Evolutionary conservation across 2,797 vertebrate species (phyloP), one percentile per base, ranked within the genome.

Genomic region (Pipistrellus nathusii): DNA sequence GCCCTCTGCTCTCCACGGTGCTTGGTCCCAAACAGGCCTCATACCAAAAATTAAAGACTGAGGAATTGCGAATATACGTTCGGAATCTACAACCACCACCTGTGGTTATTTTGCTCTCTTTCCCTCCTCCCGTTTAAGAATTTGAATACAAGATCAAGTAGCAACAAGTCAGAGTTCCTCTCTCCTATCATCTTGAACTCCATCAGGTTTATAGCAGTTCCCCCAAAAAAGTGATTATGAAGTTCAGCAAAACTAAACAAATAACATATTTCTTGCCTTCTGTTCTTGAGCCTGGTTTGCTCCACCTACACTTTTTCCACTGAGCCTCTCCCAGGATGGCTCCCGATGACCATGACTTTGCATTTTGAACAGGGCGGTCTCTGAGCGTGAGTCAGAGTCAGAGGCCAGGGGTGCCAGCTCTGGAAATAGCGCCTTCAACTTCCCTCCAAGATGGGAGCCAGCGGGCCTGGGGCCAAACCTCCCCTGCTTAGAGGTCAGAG

Each of bases 301-400:
- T 66, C 32, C 11, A 27, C 91, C 59, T 53, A 87, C 62, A 75
- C n/a, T 55, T 73, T 78, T 89, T 59, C 88, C 87, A 87, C 46
- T 10, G n/a, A 80, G 48, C 55, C 38, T 75, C 87, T 72, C 80
- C 91, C n/a, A 44, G 5, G 13, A 78, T 27, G n/a, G 92, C 84
- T 77, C 32, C 13, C 0, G 23, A 41, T 41, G 87, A 95, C 81
- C 76, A 48, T 81, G 90, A 91, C 95, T 96, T 30, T 88, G 89
- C 89, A 80, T 48, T 53, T 75, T 4, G 51, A 71, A 64, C 32
- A 55, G 41, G 71, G 38, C 41, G 87, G 18, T 90, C 51, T 93
- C 68, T n/a, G n/a, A 57, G 27, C 21, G 2, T 96, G 94, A 97
- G 81, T 96, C 92, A 96, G 53, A 78, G 82, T 59, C 85, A 83